Evolutionary conservation across 2,797 vertebrate species (phyloP), one percentile per base, ranked within the genome.

Genomic region (Gambusia yucatana): DNA sequence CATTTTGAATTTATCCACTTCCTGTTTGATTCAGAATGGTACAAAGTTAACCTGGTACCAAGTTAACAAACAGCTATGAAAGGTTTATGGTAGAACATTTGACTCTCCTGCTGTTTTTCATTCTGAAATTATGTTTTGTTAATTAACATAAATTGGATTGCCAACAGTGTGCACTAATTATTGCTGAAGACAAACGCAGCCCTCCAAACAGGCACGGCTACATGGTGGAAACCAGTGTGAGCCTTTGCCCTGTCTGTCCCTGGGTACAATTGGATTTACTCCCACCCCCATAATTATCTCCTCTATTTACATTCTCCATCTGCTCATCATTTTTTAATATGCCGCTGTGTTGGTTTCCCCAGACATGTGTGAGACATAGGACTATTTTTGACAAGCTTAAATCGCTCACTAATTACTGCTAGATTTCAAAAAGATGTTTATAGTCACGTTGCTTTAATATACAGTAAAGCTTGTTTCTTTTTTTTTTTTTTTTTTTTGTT

Each of bases 251-350:
- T 20, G 16, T 63, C 86, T 76, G 72, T 55, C 78, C 57, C 63
- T 39, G 48, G 50, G 71, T 36, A 93, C 90, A 92, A 92, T 90
- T 48, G 88, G 85, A 85, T 89, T 90, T 83, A 85, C 83, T 86
- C 87, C 91, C 89, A 85, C 88, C 88, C 86, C 91, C 88, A 86
- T 89, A 89, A 84, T 88, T 91, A 85, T 89, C 81, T 84, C 75
- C 84, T 78, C 72, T 85, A 73, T 88, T 88, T 88, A 87, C 88
- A 83, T 81, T 90, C 84, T 90, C 80, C 65, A 65, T 82, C 82
- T 86, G 84, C 80, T 80, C 79, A 78, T 87, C 78, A 61, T 75
- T 82, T 89, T 73, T 87, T 78, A 80, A 86, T 80, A 72, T 83
- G 70, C 1, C 4, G 63, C 76, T 77, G 57, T 77, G 77, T 85